phyloP scores from a whole-genome alignment of 2,797 vertebrate species.

The Danionella dracula region DNA sequence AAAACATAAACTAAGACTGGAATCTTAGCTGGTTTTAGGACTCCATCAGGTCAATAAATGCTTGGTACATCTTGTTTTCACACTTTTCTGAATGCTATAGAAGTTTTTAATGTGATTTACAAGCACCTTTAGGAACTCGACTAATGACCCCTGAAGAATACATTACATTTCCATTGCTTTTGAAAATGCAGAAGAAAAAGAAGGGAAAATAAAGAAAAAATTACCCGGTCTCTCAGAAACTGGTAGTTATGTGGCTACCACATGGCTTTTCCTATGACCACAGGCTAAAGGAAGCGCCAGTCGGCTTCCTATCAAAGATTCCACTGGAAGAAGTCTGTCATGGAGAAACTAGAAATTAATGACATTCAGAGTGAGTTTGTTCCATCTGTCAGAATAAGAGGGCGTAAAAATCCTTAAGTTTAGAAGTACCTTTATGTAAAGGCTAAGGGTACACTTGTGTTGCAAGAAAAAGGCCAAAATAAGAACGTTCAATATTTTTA shows the following conservation, averaged over 20 bases:
- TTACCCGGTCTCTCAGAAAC: constrained; percentile 69
- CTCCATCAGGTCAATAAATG: too few species aligned
- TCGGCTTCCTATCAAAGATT: constrained; percentile 53
- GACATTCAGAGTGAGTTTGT: constrained; percentile 36
- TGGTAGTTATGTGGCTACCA: constrained; percentile 64
- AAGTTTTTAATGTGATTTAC: constrained; percentile 21
- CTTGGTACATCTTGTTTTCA: constrained; percentile 32
- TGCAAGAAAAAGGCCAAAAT: too few species aligned
- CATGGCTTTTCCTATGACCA: constrained; percentile 61
- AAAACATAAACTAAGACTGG: too few species aligned
- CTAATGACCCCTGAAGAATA: constrained; percentile 13
- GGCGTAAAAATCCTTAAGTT: constrained; percentile 50
- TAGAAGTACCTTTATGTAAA: too few species aligned
- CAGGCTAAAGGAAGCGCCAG: constrained; percentile 58
- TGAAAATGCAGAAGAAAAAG: constrained; percentile 13
- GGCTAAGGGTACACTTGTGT: too few species aligned
- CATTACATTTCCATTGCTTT: not conserved
- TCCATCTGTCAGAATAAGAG: not conserved
- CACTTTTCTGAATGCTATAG: constrained; percentile 14
- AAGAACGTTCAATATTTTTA: too few species aligned
- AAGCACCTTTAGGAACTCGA: constrained; percentile 47
- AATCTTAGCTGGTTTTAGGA: too few species aligned
- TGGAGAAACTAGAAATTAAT: constrained; percentile 59
- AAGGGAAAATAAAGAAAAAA: constrained; percentile 57
- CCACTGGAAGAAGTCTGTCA: constrained; percentile 49